Base-by-base conservation (phyloP, 2,888 invertebrate genomes). In the Odontomyia ornata region DNA sequence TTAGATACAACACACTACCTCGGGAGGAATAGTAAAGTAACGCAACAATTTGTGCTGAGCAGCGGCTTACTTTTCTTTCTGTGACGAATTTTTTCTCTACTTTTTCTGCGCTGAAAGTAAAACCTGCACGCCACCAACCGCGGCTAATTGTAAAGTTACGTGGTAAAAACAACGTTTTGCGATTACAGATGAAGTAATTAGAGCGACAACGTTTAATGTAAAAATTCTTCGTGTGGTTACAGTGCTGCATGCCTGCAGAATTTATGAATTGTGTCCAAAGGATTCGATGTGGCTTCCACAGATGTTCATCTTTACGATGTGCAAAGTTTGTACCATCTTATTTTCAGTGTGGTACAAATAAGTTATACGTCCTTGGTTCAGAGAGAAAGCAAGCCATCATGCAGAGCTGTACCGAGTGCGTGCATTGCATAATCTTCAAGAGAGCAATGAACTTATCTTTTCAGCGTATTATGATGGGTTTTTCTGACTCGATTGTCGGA, bases 171-270 rank as follows among this genome's bases (percentile, higher is more conserved):
- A 18, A 28, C 11, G 7, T 30, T 28, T 7, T 30, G 27, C 30
- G 28, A 60, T 46, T 67, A 9, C 46, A 13, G 23, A 67, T 67
- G 67, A 67, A 47, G 69, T 47, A 71, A 71, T 71, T 71, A 71
- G 69, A 71, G 47, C 47, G 47, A 27, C 46, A 21, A 4, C 18
- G 5, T 18, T 1, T 7, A 15, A 52, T 15, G n/a, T n/a, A n/a
- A n/a, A n/a, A n/a, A n/a, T n/a, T n/a, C n/a, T n/a, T n/a, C n/a
- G n/a, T n/a, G n/a, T n/a, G n/a, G n/a, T n/a, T n/a, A n/a, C n/a
- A n/a, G n/a, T n/a, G n/a, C n/a, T 18, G 52, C 52, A 36, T 9
- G 9, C 36, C 3, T 36, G 3, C 36, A n/a, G n/a, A n/a, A n/a
- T n/a, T n/a, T n/a, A n/a, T n/a, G n/a, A n/a, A n/a, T 36, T 36